Evolutionary conservation across 2,888 invertebrate genomes (phyloP).

Genomic region (Chrysina gloriosa): DNA sequence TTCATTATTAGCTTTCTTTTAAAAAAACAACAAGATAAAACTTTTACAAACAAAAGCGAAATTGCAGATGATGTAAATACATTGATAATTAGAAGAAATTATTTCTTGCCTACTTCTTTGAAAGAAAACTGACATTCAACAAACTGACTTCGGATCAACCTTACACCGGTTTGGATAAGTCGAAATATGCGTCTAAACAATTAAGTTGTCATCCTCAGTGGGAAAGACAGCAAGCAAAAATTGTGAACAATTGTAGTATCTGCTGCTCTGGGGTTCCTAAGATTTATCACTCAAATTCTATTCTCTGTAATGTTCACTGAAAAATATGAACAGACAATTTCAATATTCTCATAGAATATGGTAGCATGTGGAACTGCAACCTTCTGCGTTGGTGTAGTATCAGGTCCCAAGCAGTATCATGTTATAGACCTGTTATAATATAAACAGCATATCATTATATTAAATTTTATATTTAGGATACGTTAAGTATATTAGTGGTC

Average conservation of each 20-base stretch:
- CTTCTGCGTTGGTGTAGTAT: slow-evolving; percentile 75
- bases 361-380: slow-evolving; percentile 77
- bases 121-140: no score
- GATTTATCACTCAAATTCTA: slow-evolving; percentile 78
- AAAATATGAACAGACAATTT: slow-evolving; percentile 75
- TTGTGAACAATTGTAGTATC: slow-evolving; percentile 72
- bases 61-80: no score
- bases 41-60: no score
- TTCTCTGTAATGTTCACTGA: slow-evolving; percentile 79
- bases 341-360: slow-evolving; percentile 79
- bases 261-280: slow-evolving; percentile 74
- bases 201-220: no score
- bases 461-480: slow-evolving; percentile 67
- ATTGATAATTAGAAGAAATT: no score
- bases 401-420: slow-evolving; percentile 66
- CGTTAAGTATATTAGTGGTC: slow-evolving; percentile 72
- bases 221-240: no score
- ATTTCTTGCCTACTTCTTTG: no score
- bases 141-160: no score
- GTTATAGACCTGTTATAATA: slow-evolving; percentile 63
- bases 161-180: no score
- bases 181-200: no score
- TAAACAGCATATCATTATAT: slow-evolving; percentile 52
- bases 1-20: no score
- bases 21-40: no score